A percentile compares a stretch with the other conserved stretches of the same genome.
These are phyloP conservation scores for Eupithecia vulgata DNA, from an alignment of 2,888 invertebrate species.

Conservation along the genomic window DNA sequence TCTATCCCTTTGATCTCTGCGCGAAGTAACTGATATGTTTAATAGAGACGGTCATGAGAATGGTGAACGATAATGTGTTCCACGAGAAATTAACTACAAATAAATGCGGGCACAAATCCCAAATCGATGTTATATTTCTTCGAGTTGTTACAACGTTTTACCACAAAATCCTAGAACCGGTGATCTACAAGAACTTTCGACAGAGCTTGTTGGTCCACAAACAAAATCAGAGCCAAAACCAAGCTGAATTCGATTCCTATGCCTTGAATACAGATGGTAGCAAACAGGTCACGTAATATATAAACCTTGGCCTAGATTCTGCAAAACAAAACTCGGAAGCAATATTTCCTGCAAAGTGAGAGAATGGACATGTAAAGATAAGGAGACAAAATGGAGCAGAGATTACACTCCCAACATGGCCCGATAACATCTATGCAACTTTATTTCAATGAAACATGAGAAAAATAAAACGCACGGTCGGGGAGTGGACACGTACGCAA, in stretches of 20 bases:
- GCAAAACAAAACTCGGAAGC: conserved; percentile 4
- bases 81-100: background rate
- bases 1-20: conserved; percentile 24
- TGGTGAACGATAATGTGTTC: background rate
- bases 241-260: conserved; percentile 11
- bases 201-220: conserved; percentile 10
- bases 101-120: background rate
- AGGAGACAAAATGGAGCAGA: conserved; percentile 33
- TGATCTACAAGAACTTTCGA: background rate
- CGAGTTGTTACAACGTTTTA: background rate
- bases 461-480: conserved; percentile 41
- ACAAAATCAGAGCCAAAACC: conserved; percentile 15
- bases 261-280: conserved; percentile 15
- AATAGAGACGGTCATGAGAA: background rate
- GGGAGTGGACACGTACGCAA: conserved; percentile 58
- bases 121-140: background rate
- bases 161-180: background rate
- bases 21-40: background rate
- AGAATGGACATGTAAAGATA: conserved; percentile 33
- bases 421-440: conserved; percentile 38
- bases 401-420: conserved; percentile 30
- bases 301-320: conserved; percentile 11
- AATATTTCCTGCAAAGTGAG: conserved; percentile 17
- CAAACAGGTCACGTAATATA: conserved; percentile 9
- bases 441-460: conserved; percentile 38